Evolutionary conservation across 2,797 vertebrate species (phyloP), one percentile per base, ranked within the genome.

Genomic region (Scomberomorus guttatus): DNA sequence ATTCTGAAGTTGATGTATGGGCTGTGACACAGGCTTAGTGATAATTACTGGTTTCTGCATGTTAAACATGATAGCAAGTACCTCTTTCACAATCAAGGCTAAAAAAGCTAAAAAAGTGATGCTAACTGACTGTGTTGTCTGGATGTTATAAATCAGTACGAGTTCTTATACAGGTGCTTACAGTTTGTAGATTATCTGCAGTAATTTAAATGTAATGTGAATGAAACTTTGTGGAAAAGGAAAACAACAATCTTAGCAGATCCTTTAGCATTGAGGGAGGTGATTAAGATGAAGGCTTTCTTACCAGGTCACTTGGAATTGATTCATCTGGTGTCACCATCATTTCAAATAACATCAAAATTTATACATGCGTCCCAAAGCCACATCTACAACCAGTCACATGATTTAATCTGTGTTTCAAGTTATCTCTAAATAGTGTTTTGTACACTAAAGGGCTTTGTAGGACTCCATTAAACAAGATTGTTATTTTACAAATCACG

Each of bases 391-490:
- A 50, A 9, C 18, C 46, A 20, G 3, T 50, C 46, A 4, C 15
- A 27, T 24, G 12, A 12, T 34, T 22, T n/a, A 50, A 50, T 50
- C 46, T 7, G 46, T 48, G 17, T 20, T 50, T 50, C 46, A 50
- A n/a, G 18, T 18, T 20, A 50, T 20, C 17, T 50, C 18, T 50
- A 20, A 20, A 48, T 20, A 50, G 18, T 50, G 46, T 20, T 20
- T 50, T 50, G 46, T 50, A n/a, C 39, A 42, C 39, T 42, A 42
- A 42, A 42, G 14, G 39, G 39, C 12, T 42, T 42, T 42, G 7
- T 20, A 63, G 0, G 57, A 57, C 57, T 48, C n/a, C 2, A 37
- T 62, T 72, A 78, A 81, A 77, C 42, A 67, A 32, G 7, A 59
- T 24, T 42, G 37, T 73, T 57, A 55, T 73, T 15, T 64, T 46